Evolutionary conservation across 2,113 vertebrate genomes (phyloP), one percentile per base, ranked within the genome.

Genomic region (Murina feae): DNA sequence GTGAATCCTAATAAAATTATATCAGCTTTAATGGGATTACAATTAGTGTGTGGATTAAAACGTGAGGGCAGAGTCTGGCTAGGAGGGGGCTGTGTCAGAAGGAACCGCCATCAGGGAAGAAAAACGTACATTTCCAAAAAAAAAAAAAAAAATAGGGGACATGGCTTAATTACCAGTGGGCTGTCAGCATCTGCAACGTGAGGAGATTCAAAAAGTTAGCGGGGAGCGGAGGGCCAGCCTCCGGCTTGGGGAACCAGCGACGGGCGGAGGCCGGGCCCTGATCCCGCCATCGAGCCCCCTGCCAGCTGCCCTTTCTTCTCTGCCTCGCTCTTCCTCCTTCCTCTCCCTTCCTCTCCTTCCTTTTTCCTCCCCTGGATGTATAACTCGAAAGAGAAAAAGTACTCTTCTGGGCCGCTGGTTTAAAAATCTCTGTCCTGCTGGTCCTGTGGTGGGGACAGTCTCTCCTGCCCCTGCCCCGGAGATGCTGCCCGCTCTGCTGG

Each of bases 1-100:
- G 97, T 98, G 98, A 98, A 98, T 98, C 94, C 97, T 98, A 98
- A 98, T 98, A 98, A 98, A 98, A 98, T 98, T 98, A 97, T 98
- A 98, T 98, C 97, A 98, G 98, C 96, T 97, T 98, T 98, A 98
- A 98, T 98, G 98, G 98, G 97, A 98, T 98, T 98, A 98, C 98
- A 98, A 98, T 98, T 98, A 98, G 98, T 95, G 93, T 94, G 95
- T 97, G 98, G 98, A 98, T 98, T 98, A 97, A 97, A 98, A 97
- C 82, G 96, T n/a, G 97, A 98, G 97, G 96, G 97, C 96, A 95
- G 94, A 82, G 97, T 75, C 42, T 6, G 94, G 78, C 79, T 51
- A n/a, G 88, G 81, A 92, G 93, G 91, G 91, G 90, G 82, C 63
- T 91, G 65, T 47, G 80, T 95, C 69, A 72, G 79, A 63, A 95